A percentile compares a stretch with the other conserved stretches of the same genome.
These are phyloP conservation scores for Thereva unica DNA, from an alignment of 2,888 invertebrate genomes.

Conservation along the genomic window DNA sequence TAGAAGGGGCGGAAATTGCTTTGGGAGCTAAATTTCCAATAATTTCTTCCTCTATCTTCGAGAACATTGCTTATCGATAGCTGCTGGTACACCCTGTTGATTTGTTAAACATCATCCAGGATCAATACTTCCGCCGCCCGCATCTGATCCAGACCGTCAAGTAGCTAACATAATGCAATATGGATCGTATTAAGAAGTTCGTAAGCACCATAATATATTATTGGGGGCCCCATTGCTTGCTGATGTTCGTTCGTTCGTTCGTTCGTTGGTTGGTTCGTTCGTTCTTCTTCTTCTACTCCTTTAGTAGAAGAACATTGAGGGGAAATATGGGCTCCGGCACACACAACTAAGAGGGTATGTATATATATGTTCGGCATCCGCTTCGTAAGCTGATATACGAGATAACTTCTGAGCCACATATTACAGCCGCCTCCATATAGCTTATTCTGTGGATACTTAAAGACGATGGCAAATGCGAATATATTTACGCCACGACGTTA, in stretches of 20 bases:
- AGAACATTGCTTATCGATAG: background rate
- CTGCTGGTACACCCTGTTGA: slow-evolving; percentile 24
- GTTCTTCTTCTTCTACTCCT: too few relatives aligned
- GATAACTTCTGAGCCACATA: slow-evolving; percentile 32
- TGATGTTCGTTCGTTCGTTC: too few relatives aligned
- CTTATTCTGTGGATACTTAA: slow-evolving; percentile 32
- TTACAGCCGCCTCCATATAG: slow-evolving; percentile 29
- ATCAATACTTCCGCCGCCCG: slow-evolving; percentile 10
- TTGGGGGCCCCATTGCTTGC: background rate
- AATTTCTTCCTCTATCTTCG: slow-evolving; percentile 20
- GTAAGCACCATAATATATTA: slow-evolving; percentile 25
- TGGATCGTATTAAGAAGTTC: slow-evolving; percentile 32
- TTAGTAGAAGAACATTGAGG: background rate
- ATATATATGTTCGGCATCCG: slow-evolving; percentile 9
- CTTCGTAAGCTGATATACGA: slow-evolving; percentile 27
- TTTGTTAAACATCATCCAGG: slow-evolving; percentile 23
- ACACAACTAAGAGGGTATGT: background rate
- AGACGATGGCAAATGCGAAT: slow-evolving; percentile 34
- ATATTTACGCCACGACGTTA: slow-evolving; percentile 33
- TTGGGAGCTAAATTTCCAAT: slow-evolving; percentile 28
- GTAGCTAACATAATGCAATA: slow-evolving; percentile 26
- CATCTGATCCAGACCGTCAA: slow-evolving; percentile 9
- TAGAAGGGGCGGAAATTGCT: slow-evolving; percentile 19
- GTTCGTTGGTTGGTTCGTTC: too few relatives aligned
- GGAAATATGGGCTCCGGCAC: background rate